Conservation (phyloP, 2,113 vertebrate species). For the Syrmaticus mikado region DNA sequence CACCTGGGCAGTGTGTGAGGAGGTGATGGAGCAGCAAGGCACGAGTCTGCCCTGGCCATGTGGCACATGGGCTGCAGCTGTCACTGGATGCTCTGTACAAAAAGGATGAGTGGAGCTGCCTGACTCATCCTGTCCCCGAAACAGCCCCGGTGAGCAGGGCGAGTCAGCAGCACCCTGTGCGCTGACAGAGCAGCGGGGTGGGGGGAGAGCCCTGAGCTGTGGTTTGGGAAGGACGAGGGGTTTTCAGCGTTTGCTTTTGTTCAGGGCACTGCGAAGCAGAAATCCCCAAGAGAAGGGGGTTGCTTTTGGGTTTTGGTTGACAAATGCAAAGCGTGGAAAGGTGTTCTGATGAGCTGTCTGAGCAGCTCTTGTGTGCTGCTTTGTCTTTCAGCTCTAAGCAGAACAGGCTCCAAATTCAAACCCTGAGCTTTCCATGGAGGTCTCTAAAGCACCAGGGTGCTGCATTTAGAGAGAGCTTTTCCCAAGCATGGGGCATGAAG, state of each 20-base stretch:
- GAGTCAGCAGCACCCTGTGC: background rate
- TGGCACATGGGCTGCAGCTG: background rate
- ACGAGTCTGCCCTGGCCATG: background rate
- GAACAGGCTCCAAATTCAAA: accelerated
- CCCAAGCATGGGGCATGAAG: background rate
- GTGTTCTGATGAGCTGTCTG: background rate
- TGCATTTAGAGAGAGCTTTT: background rate
- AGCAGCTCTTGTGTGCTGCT: background rate
- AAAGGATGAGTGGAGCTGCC: background rate
- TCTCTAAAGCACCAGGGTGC: background rate
- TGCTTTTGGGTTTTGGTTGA: background rate
- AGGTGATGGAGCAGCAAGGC: background rate
- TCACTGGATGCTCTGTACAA: background rate
- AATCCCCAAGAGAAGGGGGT: accelerated
- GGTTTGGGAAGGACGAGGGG: background rate
- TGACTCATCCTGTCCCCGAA: background rate
- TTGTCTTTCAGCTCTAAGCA: background rate
- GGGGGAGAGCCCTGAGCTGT: accelerated
- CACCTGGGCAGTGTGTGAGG: background rate
- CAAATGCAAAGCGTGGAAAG: accelerated
- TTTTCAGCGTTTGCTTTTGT: too few relatives aligned
- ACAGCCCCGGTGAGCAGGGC: background rate
- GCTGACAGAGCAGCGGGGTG: accelerated
- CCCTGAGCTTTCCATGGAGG: accelerated
- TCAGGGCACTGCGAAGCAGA: background rate